Evolutionary conservation across 1,140 invertebrate species (phyloP).

Genomic region (Tetranychus urticae): DNA sequence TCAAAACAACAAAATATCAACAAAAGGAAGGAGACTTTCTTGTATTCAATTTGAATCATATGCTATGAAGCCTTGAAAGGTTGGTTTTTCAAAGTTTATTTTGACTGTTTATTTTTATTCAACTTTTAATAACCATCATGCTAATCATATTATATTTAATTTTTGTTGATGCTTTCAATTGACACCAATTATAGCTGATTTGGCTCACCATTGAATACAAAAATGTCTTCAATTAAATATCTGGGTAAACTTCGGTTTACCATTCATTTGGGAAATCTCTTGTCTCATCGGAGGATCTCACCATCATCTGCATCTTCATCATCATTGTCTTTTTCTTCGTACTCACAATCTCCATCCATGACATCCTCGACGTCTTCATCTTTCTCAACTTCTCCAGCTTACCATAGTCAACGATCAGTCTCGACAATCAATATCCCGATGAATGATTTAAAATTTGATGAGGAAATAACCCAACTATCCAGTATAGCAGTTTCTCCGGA

Average conservation of each 20-base stretch:
- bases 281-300: background rate
- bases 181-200: background rate
- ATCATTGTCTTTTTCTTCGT: background rate
- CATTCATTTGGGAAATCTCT: background rate
- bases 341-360: background rate
- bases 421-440: background rate
- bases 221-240: background rate
- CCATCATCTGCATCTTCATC: background rate
- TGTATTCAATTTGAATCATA: too few species aligned
- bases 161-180: too few species aligned
- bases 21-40: too few species aligned
- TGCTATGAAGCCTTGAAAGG: too few species aligned
- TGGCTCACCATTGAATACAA: background rate
- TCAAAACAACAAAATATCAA: too few species aligned
- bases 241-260: background rate
- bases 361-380: background rate
- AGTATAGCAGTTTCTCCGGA: background rate
- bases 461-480: background rate
- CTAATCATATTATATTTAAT: too few species aligned
- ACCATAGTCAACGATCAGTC: background rate
- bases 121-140: too few species aligned
- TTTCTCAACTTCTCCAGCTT: background rate
- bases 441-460: background rate
- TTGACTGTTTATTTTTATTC: too few species aligned
- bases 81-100: too few species aligned